Evolutionary conservation across 2,888 invertebrate species (phyloP), one percentile per base, ranked within the genome.

Genomic region (Epirrhoe tristata): DNA sequence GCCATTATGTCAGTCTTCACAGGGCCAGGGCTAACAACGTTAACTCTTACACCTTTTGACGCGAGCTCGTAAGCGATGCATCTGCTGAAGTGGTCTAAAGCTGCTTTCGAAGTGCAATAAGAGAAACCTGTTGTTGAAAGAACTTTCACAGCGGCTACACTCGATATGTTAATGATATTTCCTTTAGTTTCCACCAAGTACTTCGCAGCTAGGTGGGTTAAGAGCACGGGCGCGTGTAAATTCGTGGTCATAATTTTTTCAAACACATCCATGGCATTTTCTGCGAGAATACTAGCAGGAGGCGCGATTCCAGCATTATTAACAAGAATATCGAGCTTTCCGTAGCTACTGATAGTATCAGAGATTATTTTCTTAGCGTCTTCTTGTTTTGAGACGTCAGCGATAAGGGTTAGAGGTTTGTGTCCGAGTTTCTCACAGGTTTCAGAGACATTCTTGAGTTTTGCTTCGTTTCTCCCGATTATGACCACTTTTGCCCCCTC

Each of bases 1-100:
- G 63, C 68, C 1, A 76, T 31, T 24, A 81, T 73, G 34, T 78
- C 76, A n/a, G 82, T 79, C 6, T 95, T 81, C 2, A 96, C 95
- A 0, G 98, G 98, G 10, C 98, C 98, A 12, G 98, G 98, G 87
- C 97, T 97, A 0, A 98, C 96, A 57, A 95, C 93, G 86, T 98
- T 98, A 0, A 97, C 97, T 58, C 98, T 93, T 0, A 98, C 96
- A 67, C 95, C 94, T 79, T 96, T 96, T 0, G 93, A 69, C 34
- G 96, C 96, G 52, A 97, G 87, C 76, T 97, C 98, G 39, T 98
- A 87, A 3, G 98, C 98, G 4, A 95, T 92, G 81, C 97, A 97
- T 77, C 96, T 94, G 0, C 98, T 98, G 73, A 99, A 95, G 81
- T 98, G 98, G 89, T 99, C 98, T 8, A 98, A 85, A 4, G 70